Percentiles rank a stretch among this genome's conserved stretches.
Conservation (phyloP, 2,888 invertebrate species). For the Melinaea menophilus region DNA sequence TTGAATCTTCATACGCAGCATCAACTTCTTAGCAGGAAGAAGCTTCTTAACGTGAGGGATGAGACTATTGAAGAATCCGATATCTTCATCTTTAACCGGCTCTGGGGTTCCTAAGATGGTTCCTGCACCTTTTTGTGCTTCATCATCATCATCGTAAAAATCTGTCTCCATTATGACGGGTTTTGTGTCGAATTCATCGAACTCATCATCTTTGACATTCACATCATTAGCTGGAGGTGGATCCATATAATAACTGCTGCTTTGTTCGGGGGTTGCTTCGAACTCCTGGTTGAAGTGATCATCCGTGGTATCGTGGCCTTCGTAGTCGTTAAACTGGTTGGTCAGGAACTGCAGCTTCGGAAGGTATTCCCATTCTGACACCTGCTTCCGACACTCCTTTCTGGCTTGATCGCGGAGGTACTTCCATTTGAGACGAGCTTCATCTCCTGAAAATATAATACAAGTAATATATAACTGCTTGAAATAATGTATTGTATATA, state of each 20-base stretch:
- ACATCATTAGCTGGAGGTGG: conserved; percentile 38
- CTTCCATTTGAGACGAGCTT: conserved; percentile 72
- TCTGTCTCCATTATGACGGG: conserved; percentile 71
- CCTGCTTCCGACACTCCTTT: conserved; percentile 65
- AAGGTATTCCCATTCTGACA: conserved; percentile 66
- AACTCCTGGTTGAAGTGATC: conserved; percentile 40
- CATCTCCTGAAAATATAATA: conserved; percentile 55
- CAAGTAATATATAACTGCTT: neutral
- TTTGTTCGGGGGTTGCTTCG: conserved; percentile 48
- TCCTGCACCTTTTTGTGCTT: conserved; percentile 47
- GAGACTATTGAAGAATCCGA: conserved; percentile 70
- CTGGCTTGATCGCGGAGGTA: conserved; percentile 69
- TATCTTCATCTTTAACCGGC: conserved; percentile 63
- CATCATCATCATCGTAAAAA: conserved; percentile 70
- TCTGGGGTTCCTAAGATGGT: conserved; percentile 35
- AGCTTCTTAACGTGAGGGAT: conserved; percentile 69
- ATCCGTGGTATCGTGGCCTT: conserved; percentile 49
- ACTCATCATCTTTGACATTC: conserved; percentile 63
- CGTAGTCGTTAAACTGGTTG: conserved; percentile 69
- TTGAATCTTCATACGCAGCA: conserved; percentile 72
- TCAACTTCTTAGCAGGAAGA: conserved; percentile 67
- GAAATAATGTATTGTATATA: neutral
- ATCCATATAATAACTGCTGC: conserved; percentile 53
- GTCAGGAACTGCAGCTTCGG: conserved; percentile 65
- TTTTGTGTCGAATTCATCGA: conserved; percentile 70